phyloP scores from a whole-genome alignment of 2,797 vertebrate species.

The Eutrigla gurnardus region DNA sequence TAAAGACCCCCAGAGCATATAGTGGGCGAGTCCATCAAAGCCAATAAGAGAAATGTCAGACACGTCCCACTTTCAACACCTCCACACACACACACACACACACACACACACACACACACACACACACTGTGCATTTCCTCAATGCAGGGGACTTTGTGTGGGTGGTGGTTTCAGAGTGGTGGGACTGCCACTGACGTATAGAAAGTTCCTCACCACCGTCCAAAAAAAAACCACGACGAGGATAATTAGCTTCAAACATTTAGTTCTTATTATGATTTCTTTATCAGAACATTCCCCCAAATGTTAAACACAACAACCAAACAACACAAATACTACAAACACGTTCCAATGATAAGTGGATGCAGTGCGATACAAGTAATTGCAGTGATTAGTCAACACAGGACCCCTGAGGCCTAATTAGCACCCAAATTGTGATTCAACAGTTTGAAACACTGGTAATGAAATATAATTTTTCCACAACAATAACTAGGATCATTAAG shows the following conservation, averaged over 20 bases:
- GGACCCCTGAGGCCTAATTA: no score
- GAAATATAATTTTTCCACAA: no score
- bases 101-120: background rate
- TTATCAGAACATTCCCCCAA: background rate
- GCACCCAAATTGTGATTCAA: no score
- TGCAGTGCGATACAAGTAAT: background rate
- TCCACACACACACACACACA: background rate
- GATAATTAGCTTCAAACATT: background rate
- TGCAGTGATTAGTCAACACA: background rate
- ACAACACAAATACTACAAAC: background rate
- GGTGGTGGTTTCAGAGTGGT: conserved; percentile 53
- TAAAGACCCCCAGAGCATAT: conserved; percentile 51
- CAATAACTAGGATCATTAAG: no score
- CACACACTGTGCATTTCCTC: conserved; percentile 19
- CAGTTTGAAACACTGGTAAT: no score
- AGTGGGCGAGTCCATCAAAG: conserved; percentile 38
- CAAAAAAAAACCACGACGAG: background rate
- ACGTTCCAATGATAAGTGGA: background rate
- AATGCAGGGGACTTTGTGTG: conserved; percentile 4
- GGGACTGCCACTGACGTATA: conserved; percentile 41
- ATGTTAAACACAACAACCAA: background rate
- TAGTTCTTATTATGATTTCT: background rate
- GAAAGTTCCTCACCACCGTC: no score
- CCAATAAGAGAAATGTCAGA: conserved; percentile 55
- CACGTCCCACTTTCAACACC: conserved; percentile 48